Conservation (phyloP, 2,113 vertebrate genomes). For the Bostrychus sinensis region DNA sequence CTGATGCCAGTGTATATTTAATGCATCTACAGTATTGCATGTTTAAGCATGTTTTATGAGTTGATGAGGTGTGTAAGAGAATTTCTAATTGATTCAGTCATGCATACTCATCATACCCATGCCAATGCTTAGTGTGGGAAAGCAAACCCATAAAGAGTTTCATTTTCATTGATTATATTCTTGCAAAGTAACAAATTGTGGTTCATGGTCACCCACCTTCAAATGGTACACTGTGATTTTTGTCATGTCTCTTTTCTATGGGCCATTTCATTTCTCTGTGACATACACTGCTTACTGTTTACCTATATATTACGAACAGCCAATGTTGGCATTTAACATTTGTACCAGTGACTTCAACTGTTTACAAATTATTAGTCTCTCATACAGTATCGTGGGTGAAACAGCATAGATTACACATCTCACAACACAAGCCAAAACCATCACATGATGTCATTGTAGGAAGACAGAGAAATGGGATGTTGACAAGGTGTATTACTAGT, state of each 20-base stretch:
- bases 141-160: slow-evolving; percentile 34
- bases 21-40: slow-evolving; percentile 2
- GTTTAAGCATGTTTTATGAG: neutral
- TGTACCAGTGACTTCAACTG: neutral
- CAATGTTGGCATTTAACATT: slow-evolving; percentile 37
- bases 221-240: neutral
- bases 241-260: slow-evolving; percentile 13
- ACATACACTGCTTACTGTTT: slow-evolving; percentile 5
- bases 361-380: neutral
- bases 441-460: slow-evolving; percentile 29
- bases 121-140: slow-evolving; percentile 6
- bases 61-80: neutral
- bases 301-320: slow-evolving; percentile 24
- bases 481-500: slow-evolving; percentile 24
- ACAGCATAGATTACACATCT: slow-evolving; percentile 16
- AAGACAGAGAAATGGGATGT: slow-evolving; percentile 45
- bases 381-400: slow-evolving; percentile 54
- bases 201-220: neutral
- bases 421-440: slow-evolving; percentile 38
- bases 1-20: neutral
- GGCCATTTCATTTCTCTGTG: slow-evolving; percentile 27
- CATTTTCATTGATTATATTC: neutral
- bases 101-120: slow-evolving; percentile 9
- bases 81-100: slow-evolving; percentile 24
- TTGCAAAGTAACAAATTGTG: neutral